Evolutionary conservation across 2,888 invertebrate species (phyloP), one percentile per base, ranked within the genome.

Genomic region (Noctua janthina): DNA sequence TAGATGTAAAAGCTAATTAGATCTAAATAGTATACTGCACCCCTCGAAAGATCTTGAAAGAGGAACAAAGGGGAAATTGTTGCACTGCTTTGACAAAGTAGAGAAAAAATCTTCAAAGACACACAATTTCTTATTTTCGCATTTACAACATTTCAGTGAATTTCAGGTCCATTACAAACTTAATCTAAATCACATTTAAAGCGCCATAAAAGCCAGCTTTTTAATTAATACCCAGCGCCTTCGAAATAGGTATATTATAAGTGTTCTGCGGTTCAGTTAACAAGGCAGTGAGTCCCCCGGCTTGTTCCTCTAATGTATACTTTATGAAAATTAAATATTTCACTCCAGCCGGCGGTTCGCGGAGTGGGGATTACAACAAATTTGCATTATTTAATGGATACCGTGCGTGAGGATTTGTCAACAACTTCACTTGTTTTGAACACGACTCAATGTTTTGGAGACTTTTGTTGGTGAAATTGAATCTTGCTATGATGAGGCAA

Each of bases 261-360:
- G 83, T 83, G 80, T 89, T 89, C 81, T 82, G 87, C 74, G 89
- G 89, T 88, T 88, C 83, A 84, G 90, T 91, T 90, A 90, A 89
- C 90, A 88, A 86, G 83, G 77, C 84, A 85, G 85, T 90, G 91
- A 91, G 91, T 90, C 91, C 91, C 90, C 91, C 88, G 90, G 91
- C 92, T 93, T 93, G 93, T 93, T 92, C 91, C 91, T 94, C 93
- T 95, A 95, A 96, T 95, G 95, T 94, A 95, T 94, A 96, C 96
- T 96, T 96, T 96, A 96, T 96, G 96, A 96, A 97, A 96, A 96
- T 97, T 96, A 96, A 96, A 97, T 96, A 97, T 96, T 96, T 96
- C 96, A 95, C 95, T 95, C 94, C 91, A 93, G 92, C 83, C 83
- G 91, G 92, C 91, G 93, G 92, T 93, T 92, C 92, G 85, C 92